Base-by-base conservation (phyloP, 1,140 invertebrate species). In the Caenorhabditis tropicalis region DNA sequence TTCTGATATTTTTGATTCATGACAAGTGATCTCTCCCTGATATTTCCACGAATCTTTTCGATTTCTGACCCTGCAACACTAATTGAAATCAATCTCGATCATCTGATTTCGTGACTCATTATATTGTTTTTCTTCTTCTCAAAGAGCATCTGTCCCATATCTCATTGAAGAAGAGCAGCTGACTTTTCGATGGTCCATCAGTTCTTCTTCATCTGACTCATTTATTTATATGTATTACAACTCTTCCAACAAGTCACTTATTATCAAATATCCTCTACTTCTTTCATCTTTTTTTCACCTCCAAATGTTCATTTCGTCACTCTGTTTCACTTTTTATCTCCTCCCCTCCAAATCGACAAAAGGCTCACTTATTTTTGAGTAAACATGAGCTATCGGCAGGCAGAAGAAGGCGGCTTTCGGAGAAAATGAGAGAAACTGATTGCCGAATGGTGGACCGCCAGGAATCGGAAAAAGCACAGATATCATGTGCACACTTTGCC, bases 81-180 rank as follows among this genome's bases (percentile, higher is more conserved):
- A 16, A n/a, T n/a, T n/a, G 15, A 36, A 33, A 33, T 36, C 29
- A 65, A 65, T 33, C 29, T 65, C 10, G 36, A 65, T 65, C 58
- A 65, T 65, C 29, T 65, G 58, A 65, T 33, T 65, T 36, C 19
- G 16, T 74, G 65, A 74, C 65, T 74, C 65, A 74, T 65, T 31
- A 65, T 33, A 65, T 74, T 74, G 65, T 43, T 74, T 70, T 43
- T 56, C 29, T 43, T 33, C 58, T 36, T 65, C 58, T 65, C 58
- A 65, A 74, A 74, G 65, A 74, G 65, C 65, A 74, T 74, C 33
- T 74, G 65, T 51, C 58, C n/a, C 19, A n/a, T n/a, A n/a, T n/a
- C 10, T 27, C 65, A 43, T 19, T 27, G 53, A 56, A 56, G 19
- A 12, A 21, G 31, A 74, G 36, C 65, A 74, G 65, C 65, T 74